phyloP scores from a whole-genome alignment of 2,888 invertebrate genomes.

The Mantis religiosa region DNA sequence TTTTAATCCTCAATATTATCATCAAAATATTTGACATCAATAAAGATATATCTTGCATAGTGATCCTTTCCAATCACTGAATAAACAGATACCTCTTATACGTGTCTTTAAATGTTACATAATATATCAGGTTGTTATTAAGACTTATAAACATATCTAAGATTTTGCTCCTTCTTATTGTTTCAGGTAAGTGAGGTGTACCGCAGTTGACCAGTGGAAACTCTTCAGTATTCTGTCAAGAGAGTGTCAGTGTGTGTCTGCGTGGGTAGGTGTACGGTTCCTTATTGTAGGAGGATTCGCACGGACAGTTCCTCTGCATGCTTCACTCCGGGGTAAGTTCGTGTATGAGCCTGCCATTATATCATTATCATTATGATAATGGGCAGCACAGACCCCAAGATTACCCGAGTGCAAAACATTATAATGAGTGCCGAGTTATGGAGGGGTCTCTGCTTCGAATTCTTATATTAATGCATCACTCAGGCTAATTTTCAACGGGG shows the following conservation, averaged over 20 bases:
- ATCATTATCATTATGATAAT: not conserved
- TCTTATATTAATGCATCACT: not conserved
- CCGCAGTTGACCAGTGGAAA: not conserved
- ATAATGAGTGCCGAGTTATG: not conserved
- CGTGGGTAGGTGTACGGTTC: not conserved
- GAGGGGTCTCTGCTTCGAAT: not conserved
- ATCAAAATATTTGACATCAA: no score
- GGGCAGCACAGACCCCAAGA: not conserved
- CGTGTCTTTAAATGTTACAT: no score
- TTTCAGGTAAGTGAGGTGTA: slow-evolving; percentile 9
- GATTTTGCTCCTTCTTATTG: not conserved
- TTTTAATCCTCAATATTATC: no score
- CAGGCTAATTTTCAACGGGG: not conserved
- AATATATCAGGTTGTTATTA: no score
- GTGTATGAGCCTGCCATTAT: not conserved
- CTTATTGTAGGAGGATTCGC: not conserved
- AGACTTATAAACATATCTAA: no score
- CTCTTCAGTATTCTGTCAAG: not conserved
- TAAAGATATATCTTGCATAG: no score
- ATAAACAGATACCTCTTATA: no score
- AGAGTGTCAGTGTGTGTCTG: not conserved
- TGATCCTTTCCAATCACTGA: no score
- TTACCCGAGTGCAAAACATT: not conserved
- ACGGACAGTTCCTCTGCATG: not conserved
- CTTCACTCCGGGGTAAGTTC: not conserved